A percentile compares a stretch with the other conserved stretches of the same genome.
Evolutionary conservation across 2,797 vertebrate species (phyloP).

Genomic region (Bradypodion pumilum): DNA sequence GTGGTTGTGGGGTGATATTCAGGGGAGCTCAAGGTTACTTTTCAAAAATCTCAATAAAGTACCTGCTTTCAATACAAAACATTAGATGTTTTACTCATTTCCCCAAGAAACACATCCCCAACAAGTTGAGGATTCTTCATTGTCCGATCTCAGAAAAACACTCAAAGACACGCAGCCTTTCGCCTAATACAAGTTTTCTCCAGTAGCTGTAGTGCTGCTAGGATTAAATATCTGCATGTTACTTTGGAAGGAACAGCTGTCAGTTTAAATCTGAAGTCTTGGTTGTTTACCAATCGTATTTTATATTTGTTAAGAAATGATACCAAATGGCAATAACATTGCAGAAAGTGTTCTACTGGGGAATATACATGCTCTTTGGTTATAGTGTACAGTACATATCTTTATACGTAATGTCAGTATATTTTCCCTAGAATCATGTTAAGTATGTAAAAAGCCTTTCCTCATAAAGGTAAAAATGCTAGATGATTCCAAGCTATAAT

Average conservation of each 20-base stretch:
- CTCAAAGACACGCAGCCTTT: conserved; percentile 47
- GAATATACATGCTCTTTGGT: conserved; percentile 87
- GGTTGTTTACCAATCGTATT: conserved; percentile 85
- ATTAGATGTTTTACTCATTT: conserved; percentile 66
- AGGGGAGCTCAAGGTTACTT: conserved; percentile 26
- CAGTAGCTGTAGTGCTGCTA: conserved; percentile 70
- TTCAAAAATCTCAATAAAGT: conserved; percentile 37
- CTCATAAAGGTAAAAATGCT: conserved; percentile 80
- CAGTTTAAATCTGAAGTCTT: conserved; percentile 87
- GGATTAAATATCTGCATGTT: conserved; percentile 80
- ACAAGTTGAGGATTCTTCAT: too few relatives aligned
- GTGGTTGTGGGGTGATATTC: conserved; percentile 16
- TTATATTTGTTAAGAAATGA: conserved; percentile 87
- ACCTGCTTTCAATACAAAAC: conserved; percentile 65
- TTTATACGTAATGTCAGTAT: conserved; percentile 88
- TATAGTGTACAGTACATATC: conserved; percentile 82
- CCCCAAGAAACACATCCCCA: conserved; percentile 49
- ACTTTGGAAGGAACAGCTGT: conserved; percentile 84
- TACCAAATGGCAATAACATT: conserved; percentile 91
- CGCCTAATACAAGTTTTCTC: conserved; percentile 62
- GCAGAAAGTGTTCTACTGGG: conserved; percentile 87
- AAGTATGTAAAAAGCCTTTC: conserved; percentile 89
- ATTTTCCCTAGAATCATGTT: conserved; percentile 87
- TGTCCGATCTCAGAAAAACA: conserved; percentile 53
- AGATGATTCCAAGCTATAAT: conserved; percentile 77